Conservation (phyloP, 2,113 vertebrate genomes). For the Mionectes macconnelli region DNA sequence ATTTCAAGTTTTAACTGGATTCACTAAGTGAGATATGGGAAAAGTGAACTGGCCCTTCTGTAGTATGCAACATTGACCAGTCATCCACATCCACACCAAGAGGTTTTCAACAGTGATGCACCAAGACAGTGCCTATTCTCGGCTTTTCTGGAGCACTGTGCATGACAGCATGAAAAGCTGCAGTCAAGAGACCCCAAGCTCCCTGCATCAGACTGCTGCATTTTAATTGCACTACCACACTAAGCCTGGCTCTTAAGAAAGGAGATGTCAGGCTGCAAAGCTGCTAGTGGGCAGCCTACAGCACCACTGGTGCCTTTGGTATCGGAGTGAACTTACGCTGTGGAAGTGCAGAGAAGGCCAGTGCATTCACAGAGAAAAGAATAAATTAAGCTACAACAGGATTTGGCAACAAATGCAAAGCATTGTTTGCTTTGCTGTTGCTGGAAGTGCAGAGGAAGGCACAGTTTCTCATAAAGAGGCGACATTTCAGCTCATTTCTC, state of each 20-base stretch:
- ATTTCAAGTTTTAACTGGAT: background rate
- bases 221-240: background rate
- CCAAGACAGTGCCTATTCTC: background rate
- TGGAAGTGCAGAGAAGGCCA: background rate
- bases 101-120: background rate
- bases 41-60: background rate
- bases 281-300: background rate
- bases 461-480: background rate
- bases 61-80: background rate
- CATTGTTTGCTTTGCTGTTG: background rate
- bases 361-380: constrained; percentile 18
- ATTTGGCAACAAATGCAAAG: background rate
- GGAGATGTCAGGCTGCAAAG: background rate
- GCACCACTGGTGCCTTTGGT: background rate
- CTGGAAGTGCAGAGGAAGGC: constrained; percentile 1
- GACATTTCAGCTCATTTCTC: background rate
- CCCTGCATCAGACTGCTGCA: background rate
- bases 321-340: background rate
- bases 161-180: background rate
- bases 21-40: background rate
- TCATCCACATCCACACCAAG: background rate
- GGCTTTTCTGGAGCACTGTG: background rate
- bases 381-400: background rate
- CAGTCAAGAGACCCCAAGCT: rapidly evolving
- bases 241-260: background rate